Conservation (phyloP, 2,888 invertebrate species). For the Ariolimax columbianus region DNA sequence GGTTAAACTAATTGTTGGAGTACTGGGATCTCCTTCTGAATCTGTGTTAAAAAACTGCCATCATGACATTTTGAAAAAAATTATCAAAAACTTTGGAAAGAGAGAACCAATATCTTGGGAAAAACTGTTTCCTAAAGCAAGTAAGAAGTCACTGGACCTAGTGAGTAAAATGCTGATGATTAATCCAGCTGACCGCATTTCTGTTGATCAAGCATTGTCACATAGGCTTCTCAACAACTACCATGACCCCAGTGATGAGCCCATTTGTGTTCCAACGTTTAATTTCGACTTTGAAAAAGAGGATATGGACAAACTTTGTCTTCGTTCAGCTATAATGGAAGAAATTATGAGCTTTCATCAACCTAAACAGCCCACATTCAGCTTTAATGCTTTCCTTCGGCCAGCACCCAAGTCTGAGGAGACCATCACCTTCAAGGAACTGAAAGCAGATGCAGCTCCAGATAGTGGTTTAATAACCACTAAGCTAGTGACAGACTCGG, state of each 20-base stretch:
- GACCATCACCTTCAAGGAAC: not conserved
- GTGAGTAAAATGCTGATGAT: slow-evolving; percentile 76
- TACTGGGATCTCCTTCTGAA: slow-evolving; percentile 78
- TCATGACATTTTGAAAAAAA: slow-evolving; percentile 76
- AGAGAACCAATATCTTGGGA: slow-evolving; percentile 75
- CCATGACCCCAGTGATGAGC: slow-evolving; percentile 79
- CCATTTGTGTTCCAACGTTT: slow-evolving; percentile 76
- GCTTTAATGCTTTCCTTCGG: slow-evolving; percentile 68
- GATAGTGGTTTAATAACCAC: not conserved
- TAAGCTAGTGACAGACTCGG: not conserved
- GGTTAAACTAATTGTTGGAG: slow-evolving; percentile 79
- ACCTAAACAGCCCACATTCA: slow-evolving; percentile 65
- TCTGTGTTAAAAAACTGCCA: slow-evolving; percentile 72
- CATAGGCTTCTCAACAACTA: slow-evolving; percentile 79
- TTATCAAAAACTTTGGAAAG: slow-evolving; percentile 73
- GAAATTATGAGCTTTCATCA: slow-evolving; percentile 76
- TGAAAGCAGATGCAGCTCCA: not conserved
- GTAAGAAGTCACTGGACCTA: slow-evolving; percentile 77
- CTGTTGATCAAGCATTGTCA: slow-evolving; percentile 78
- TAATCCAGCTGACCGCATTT: slow-evolving; percentile 78
- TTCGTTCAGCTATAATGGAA: slow-evolving; percentile 74
- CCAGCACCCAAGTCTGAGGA: slow-evolving; percentile 67
- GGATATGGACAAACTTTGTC: slow-evolving; percentile 69
- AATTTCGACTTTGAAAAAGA: slow-evolving; percentile 78
- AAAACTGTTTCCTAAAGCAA: slow-evolving; percentile 78